Evolutionary conservation across 2,888 invertebrate genomes (phyloP), one percentile per base, ranked within the genome.

Genomic region (Ophraella communa): DNA sequence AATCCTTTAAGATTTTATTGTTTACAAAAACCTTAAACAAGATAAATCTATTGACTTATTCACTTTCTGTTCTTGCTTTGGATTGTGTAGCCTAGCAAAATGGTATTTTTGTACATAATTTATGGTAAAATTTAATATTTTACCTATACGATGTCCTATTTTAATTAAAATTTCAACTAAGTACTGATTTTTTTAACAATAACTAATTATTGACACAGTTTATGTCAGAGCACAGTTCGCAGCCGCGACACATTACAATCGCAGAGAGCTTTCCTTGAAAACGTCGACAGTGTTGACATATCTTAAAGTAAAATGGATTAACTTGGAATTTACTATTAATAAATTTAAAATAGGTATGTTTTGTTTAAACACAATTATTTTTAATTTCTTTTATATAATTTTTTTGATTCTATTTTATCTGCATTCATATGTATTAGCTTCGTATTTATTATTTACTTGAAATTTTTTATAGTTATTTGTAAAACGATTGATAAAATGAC

Each of bases 191-290:
- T 60, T 60, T 30, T 44, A 53, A 59, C 51, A 42, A 53, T 53
- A 44, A 49, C 60, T 52, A 60, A 60, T 60, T 60, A 64, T 64
- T 54, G 64, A 64, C 64, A 59, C 64, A 64, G 44, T 45, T 52
- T 61, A 39, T 54, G 35, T 54, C 23, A 33, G 27, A 55, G 42
- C 54, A 17, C 20, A 52, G 17, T 51, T 8, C 63, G 63, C 63
- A 63, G 53, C 23, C 63, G 63, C 63, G 20, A 10, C 27, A 14
- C 11, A 4, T 8, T 24, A 17, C 24, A 21, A 47, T 47, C 57
- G 49, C 24, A 33, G 30, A 27, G 30, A 49, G 49, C 24, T 45
- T 18, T 35, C 47, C 39, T 23, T 51, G 4, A 14, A 30, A 59
- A 52, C 52, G 51, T 52, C 59, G 17, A 20, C 51, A 20, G 7